phyloP scores from a whole-genome alignment of 2,113 vertebrate genomes.

The Tragulus kanchil region DNA sequence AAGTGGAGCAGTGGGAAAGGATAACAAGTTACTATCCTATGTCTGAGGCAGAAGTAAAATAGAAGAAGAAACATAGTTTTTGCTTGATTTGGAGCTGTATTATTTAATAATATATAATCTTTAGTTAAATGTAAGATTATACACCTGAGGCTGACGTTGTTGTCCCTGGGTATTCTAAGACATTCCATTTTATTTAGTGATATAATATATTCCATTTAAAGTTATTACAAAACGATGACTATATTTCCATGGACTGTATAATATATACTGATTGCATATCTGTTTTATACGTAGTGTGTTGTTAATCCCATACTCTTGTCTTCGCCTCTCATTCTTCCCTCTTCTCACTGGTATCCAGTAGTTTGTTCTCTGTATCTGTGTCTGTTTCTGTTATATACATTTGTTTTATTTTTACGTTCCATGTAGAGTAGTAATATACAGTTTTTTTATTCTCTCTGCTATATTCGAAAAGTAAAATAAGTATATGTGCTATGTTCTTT shows the following conservation, averaged over 20 bases:
- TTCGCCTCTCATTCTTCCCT: not conserved
- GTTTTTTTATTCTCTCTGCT: too few relatives aligned
- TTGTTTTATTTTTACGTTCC: not conserved
- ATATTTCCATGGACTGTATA: not conserved
- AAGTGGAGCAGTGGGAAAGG: accelerated
- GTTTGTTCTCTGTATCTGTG: not conserved
- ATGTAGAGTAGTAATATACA: not conserved
- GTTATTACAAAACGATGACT: not conserved
- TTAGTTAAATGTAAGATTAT: not conserved
- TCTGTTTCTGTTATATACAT: not conserved
- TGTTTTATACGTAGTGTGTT: not conserved
- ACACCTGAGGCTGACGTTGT: not conserved
- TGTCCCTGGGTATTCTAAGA: not conserved
- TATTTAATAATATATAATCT: conserved; percentile 8
- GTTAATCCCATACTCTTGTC: not conserved
- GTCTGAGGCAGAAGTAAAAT: too few relatives aligned
- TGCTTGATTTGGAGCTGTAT: not conserved
- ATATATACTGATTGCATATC: not conserved
- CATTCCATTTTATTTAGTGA: not conserved
- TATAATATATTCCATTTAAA: not conserved
- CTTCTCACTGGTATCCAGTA: not conserved
- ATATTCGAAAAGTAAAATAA: not conserved
- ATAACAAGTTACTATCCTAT: too few relatives aligned
- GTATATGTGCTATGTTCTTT: not conserved
- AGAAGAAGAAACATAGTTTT: too few relatives aligned